Evolutionary conservation across 2,797 vertebrate species (phyloP), one percentile per base, ranked within the genome.

Genomic region (Schizothorax lantsangensis): DNA sequence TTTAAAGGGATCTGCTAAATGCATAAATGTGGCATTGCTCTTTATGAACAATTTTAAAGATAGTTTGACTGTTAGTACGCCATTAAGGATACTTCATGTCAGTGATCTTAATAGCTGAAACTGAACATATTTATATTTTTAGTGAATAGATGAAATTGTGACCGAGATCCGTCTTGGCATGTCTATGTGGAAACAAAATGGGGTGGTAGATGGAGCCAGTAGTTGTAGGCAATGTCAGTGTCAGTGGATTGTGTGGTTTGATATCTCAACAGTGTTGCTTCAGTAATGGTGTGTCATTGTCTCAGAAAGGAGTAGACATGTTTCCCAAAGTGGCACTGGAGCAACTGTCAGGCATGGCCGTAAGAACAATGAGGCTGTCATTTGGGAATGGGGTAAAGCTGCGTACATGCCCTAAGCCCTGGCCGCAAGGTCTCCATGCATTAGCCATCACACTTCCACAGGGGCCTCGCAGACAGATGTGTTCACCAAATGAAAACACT

Each of bases 331-430:
- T 84, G 69, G 73, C 36, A 15, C 86, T 68, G 43, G 57, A 72
- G 84, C 59, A 82, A 73, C 81, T 84, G 69, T 79, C 75, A 86
- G 62, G 72, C 59, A 74, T 38, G 30, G 74, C 81, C 38, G 15
- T 83, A 84, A 88, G 85, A 88, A 79, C 87, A 86, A 83, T 82
- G 84, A 80, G 84, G 57, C 84, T 88, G 88, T 88, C 84, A 69
- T 78, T 78, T n/a, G 54, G 86, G 79, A 72, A 85, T 83, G 52
- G 84, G 66, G 36, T 64, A 69, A 74, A 83, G 84, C 52, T 47
- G 68, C 30, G 36, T 85, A 85, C 49, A 68, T 85, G 83, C 83
- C 84, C 88, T 82, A 59, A 79, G 86, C 59, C 83, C 89, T 40
- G 19, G 68, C 59, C 79, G 43, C 62, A 21, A 74, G 69, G 81